Evolutionary conservation across 2,797 vertebrate genomes (phyloP).

Genomic region (Catharus ustulatus): DNA sequence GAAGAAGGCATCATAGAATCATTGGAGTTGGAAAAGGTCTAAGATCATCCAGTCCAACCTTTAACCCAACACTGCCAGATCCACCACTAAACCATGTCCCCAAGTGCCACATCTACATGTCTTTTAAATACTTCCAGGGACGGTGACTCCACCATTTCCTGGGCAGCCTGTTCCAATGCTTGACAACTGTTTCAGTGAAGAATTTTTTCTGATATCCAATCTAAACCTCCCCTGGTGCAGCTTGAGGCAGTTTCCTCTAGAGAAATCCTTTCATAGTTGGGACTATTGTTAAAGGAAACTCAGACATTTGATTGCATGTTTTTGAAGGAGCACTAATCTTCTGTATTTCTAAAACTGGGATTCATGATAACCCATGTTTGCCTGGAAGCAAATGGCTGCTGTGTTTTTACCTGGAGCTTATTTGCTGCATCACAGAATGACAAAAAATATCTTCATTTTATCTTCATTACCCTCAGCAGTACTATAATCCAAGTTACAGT

Average conservation of each 20-base stretch:
- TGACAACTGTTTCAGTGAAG: background rate
- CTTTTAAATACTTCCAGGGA: background rate
- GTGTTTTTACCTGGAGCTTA: background rate
- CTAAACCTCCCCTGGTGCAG: background rate
- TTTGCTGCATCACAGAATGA: background rate
- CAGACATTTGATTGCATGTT: background rate
- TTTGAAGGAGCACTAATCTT: background rate
- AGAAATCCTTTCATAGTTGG: background rate
- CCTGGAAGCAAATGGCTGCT: background rate
- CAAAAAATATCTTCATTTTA: background rate
- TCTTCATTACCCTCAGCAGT: background rate
- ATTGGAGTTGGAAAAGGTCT: background rate
- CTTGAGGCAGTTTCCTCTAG: background rate
- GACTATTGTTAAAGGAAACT: background rate
- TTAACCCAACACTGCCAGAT: background rate
- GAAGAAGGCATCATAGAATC: background rate
- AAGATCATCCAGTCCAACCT: background rate
- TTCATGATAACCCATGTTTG: background rate
- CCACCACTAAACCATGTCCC: background rate
- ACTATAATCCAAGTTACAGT: background rate
- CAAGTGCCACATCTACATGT: too few species aligned
- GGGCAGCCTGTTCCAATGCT: background rate
- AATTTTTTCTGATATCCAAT: background rate
- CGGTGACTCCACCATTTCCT: background rate
- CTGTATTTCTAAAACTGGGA: background rate